Evolutionary conservation across 2,888 invertebrate genomes (phyloP), one percentile per base, ranked within the genome.

Genomic region (Habroteleia sp.): DNA sequence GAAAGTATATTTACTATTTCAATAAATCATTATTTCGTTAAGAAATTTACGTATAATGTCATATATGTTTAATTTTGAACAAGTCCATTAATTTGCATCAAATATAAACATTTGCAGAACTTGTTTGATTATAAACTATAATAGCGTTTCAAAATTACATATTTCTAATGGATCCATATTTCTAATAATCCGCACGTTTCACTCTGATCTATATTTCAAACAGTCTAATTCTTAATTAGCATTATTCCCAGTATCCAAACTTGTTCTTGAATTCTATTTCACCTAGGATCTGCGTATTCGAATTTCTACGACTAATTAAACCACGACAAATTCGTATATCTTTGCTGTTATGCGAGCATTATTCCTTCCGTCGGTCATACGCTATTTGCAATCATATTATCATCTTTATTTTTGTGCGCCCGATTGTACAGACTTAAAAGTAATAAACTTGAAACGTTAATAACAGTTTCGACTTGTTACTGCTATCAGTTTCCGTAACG

Each of bases 401-500:
- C 72, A 62, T 73, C 58, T 37, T 42, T 11, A 27, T 66, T 52
- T 73, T 66, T 62, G 5, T n/a, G 29, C 16, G 46, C 42, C 11
- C 44, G 52, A 63, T 63, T 72, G 71, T 46, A 33, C 17, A 17
- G 27, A 17, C 41, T 65, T 54, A 37, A 66, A 66, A 66, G 60
- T 54, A 31, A 68, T 66, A 50, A 46, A 54, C 62, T 60, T 66
- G 66, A 66, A 68, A 65, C 54, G 54, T 62, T 74, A 68, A 68
- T 74, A 68, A 74, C 62, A 68, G 65, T 66, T 66, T 58, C 39
- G 25, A 50, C 60, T 52, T 16, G 44, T 60, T 44, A 27, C 37
- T 48, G 62, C 60, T 74, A 68, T 74, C 60, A 65, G 72, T 74
- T 68, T 54, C 66, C 66, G 60, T 54, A 74, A 74, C 74, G 35